Evolutionary conservation across 2,113 vertebrate genomes (phyloP).

Genomic region (Thunnus maccoyii): DNA sequence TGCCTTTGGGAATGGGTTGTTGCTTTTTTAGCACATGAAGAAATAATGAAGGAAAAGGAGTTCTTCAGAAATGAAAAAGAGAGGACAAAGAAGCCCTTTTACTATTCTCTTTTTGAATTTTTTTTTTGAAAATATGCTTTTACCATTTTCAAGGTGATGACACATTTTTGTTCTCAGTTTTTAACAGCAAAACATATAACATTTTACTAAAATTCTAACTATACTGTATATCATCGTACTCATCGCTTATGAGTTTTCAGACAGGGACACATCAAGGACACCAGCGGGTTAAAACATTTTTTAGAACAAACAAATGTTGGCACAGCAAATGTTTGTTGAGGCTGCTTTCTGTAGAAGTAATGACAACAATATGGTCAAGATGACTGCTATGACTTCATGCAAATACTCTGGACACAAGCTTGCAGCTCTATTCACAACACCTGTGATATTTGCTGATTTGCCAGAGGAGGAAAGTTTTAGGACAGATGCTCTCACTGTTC

Average conservation of each 20-base stretch:
- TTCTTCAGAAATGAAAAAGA: neutral
- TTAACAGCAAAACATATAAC: too few relatives aligned
- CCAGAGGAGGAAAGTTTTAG: neutral
- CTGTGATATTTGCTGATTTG: neutral
- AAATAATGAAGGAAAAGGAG: neutral
- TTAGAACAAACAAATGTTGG: neutral
- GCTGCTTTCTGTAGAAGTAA: neutral
- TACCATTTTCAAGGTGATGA: neutral
- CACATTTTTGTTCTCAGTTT: neutral
- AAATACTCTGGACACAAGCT: neutral
- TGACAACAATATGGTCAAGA: neutral
- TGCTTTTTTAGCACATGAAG: neutral
- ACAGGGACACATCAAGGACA: neutral
- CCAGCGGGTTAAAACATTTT: neutral
- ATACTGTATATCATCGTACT: neutral
- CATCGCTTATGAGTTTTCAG: neutral
- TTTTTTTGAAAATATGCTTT: neutral
- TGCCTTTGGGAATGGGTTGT: neutral
- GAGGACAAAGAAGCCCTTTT: neutral
- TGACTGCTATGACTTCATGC: neutral
- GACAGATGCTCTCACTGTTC: neutral
- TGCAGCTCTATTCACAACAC: neutral
- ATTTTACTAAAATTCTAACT: too few relatives aligned
- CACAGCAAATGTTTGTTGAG: neutral
- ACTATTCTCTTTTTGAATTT: neutral